A percentile compares a stretch with the other conserved stretches of the same genome.
Conservation (phyloP, 1,140 invertebrate species). For the Drosophila cardini region DNA sequence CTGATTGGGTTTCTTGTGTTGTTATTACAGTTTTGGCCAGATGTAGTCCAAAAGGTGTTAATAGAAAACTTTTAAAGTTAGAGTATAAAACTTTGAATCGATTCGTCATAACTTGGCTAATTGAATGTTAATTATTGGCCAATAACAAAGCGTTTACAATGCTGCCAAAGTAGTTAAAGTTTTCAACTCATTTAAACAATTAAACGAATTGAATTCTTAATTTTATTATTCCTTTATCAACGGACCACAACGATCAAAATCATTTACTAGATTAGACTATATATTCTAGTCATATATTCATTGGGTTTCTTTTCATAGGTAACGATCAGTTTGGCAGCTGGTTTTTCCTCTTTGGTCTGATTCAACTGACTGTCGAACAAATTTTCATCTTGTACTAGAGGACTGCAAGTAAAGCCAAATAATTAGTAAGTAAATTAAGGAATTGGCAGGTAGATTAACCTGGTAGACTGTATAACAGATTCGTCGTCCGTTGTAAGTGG, state of each 20-base stretch:
- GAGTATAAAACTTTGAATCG: conserved; percentile 41
- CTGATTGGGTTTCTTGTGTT: not conserved
- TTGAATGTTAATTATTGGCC: conserved; percentile 61
- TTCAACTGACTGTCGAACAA: no score
- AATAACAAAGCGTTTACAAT: conserved; percentile 31
- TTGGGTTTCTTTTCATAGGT: not conserved
- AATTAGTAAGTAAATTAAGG: no score
- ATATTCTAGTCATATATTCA: not conserved
- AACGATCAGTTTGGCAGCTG: not conserved
- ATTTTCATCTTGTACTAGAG: no score
- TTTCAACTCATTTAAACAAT: not conserved
- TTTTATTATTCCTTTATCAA: not conserved
- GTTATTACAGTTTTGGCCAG: not conserved
- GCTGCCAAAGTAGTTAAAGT: conserved; percentile 2
- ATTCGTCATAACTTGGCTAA: conserved; percentile 63
- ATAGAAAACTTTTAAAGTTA: conserved; percentile 59
- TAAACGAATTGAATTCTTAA: not conserved
- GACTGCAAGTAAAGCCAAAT: no score
- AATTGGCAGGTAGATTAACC: no score
- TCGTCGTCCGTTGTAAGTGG: not conserved
- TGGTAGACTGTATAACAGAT: not conserved
- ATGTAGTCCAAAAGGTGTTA: conserved; percentile 48
- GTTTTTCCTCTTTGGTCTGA: not conserved
- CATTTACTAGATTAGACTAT: not conserved
- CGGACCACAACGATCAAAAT: not conserved